Evolutionary conservation across 2,888 invertebrate species (phyloP), one percentile per base, ranked within the genome.

Genomic region (Andrena chrysosceles): DNA sequence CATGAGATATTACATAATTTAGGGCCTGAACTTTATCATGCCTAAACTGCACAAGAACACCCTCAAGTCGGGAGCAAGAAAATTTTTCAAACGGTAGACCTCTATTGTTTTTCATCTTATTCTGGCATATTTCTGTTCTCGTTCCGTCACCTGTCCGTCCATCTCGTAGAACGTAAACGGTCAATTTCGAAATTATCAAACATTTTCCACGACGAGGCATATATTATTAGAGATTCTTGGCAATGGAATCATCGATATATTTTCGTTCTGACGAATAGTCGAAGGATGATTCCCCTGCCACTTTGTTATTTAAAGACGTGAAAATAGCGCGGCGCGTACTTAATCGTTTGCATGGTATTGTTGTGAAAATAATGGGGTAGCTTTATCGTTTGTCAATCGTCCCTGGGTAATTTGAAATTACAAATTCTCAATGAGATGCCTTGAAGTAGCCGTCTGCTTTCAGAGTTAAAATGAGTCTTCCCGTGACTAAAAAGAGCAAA

Each of bases 401-500:
- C 54, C 20, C 0, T 23, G 8, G 31, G 1, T 6, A 52, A 66
- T 52, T 69, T 0, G 23, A 29, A 35, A 29, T 63, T 23, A 10
- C 29, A 5, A 0, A 10, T 31, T 6, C 26, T 0, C 1, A 49
- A 6, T 0, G 10, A 60, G 3, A 35, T 10, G 13, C 2, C 10
- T 33, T 23, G 20, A 13, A 29, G 0, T 63, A 13, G 20, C 52
- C 13, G 13, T 23, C 54, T 54, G 29, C 77, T 87, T 90, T 6
- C 80, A 90, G 90, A 16, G 33, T 82, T 64, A 91, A 87, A 80
- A 94, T 93, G 93, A 92, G 90, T 90, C 86, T 88, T 88, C 90
- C 93, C 7, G 79, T 76, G 48, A 90, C 91, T 4, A 94, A 94
- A 85, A 91, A 88, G 74, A 89, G 81, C 81, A 92, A 92, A 84